Evolutionary conservation across 1,140 invertebrate species (phyloP).

Genomic region (Drosophila mayri): DNA sequence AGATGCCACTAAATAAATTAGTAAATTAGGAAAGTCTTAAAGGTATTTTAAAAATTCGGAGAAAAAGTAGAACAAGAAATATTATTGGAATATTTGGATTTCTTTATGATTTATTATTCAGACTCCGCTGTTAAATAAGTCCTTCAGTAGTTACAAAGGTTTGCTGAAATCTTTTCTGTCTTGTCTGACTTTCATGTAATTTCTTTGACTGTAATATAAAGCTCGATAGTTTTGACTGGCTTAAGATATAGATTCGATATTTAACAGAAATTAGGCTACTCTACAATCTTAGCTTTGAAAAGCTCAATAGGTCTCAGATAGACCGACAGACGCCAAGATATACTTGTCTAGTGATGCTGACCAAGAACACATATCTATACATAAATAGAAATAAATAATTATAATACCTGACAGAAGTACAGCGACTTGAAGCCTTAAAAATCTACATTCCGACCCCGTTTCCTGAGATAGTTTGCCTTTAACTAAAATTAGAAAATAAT

Average conservation of each 20-base stretch:
- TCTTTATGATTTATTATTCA: no score
- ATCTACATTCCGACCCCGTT: neutral
- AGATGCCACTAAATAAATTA: neutral
- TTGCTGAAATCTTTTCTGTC: no score
- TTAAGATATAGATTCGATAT: neutral
- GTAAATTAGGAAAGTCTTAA: neutral
- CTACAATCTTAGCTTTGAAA: neutral
- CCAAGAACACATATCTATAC: neutral
- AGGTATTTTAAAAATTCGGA: no score
- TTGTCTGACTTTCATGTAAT: no score
- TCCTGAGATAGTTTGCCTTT: neutral
- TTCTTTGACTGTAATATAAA: neutral
- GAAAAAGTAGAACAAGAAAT: no score
- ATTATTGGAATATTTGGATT: no score
- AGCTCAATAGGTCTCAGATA: neutral
- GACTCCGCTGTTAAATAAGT: no score
- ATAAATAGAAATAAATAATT: no score
- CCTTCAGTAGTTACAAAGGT: no score
- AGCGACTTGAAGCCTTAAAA: accelerated
- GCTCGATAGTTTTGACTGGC: neutral
- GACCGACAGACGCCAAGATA: neutral
- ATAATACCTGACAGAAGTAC: neutral
- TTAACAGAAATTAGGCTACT: neutral
- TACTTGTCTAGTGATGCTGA: neutral
- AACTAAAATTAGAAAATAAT: neutral